Evolutionary conservation across 2,888 invertebrate species (phyloP), one percentile per base, ranked within the genome.

Genomic region (Argynnis bischoffii): DNA sequence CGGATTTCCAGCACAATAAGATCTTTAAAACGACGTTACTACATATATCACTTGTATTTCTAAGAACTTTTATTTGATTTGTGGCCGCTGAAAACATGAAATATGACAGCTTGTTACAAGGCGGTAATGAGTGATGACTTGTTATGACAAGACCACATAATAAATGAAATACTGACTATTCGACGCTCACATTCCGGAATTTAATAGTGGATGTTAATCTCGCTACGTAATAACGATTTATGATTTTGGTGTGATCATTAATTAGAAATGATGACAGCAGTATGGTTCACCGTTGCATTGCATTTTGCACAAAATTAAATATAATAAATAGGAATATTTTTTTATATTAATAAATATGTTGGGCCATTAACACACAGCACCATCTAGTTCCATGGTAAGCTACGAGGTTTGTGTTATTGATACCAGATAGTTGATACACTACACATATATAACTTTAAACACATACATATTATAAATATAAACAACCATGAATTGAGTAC

Each of bases 161-260:
- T 66, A 61, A 69, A 71, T 69, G 66, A 70, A 67, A 57, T 67
- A 70, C 65, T 59, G 60, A 66, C 64, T 57, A 55, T 64, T 67
- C 63, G 69, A 56, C 41, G 64, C 65, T 71, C 64, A 61, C 60
- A 55, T 67, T 66, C 64, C 55, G 61, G 65, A 59, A 67, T 66
- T 71, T 66, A 71, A 69, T 71, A 47, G 54, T 60, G 55, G 31
- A 51, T 41, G 53, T 65, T 69, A 63, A 69, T 67, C 53, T 63
- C 41, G n/a, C 50, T 57, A 63, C 41, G 26, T 55, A 56, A 50
- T 47, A 50, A 60, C 64, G 55, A 67, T 65, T 65, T 56, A 70
- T 61, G 65, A 16, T 64, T 71, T 48, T 53, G 55, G 50, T 31
- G 48, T 61, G 21, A 57, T 46, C 13, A 46, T 59, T 63, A 55